Base-by-base conservation (phyloP, 1,140 invertebrate species). In the Sipha flava region DNA sequence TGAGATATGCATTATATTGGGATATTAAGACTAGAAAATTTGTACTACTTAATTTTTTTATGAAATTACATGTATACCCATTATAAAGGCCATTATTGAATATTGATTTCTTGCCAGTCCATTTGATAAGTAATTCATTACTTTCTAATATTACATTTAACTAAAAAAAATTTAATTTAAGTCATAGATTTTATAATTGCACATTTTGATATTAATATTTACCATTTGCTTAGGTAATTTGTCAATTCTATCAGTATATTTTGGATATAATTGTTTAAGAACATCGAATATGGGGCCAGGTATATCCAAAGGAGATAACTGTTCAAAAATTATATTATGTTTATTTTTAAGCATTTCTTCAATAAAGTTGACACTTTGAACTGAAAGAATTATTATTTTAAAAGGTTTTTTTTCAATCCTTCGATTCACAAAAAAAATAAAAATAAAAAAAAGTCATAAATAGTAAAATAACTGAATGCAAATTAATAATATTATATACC, bases 261-360 rank as follows among this genome's bases (percentile, higher is more conserved):
- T 59, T 57, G 52, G 40, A 10, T 77, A 77, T 26, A 77, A 57
- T 23, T 77, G 47, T 40, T 59, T 54, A 21, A 77, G 34, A 29
- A 23, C n/a, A 59, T 77, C 52, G 59, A 77, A 77, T 40, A 59
- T 40, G 43, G 73, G 52, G 59, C 52, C 52, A 12, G 34, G 14
- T 26, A 77, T 7, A 43, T 54, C 47, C 1, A 18, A 40, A 37
- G 73, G 73, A 0, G 52, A 23, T n/a, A 77, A 43, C 6, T 77
- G 73, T 23, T 77, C 73, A 43, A 77, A 77, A 14, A 77, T 34
- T 43, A 59, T 59, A 40, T 77, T 77, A 23, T 57, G 21, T 23
- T 77, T 40, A 57, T 77, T 77, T 7, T 77, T 59, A 18, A 77
- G 37, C 52, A 77, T 77, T 43, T 59, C 73, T 77, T 77, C 54